Conservation (phyloP, 1,140 invertebrate species). For the Drosophila simulans region DNA sequence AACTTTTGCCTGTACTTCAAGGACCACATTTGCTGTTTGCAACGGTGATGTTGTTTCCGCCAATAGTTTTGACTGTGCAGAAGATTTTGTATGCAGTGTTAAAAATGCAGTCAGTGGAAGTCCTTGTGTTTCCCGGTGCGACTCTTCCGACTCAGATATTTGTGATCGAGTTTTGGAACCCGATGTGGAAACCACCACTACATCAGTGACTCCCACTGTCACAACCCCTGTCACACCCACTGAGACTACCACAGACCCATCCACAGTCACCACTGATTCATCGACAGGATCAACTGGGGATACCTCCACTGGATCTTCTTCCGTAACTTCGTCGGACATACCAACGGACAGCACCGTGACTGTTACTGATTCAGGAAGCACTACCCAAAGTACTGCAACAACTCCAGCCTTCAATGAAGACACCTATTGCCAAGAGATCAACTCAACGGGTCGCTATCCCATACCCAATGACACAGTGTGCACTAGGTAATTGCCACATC, state of each 20-base stretch:
- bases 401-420: conserved; percentile 9
- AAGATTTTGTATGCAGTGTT: conserved; percentile 31
- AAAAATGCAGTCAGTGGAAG: neutral
- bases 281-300: neutral
- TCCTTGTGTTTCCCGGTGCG: conserved; percentile 50
- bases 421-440: conserved; percentile 16
- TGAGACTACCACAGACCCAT: neutral
- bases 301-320: neutral
- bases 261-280: neutral
- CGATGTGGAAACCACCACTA: neutral
- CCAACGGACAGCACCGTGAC: neutral
- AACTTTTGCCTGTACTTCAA: conserved; percentile 61
- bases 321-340: neutral
- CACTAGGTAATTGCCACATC: conserved; percentile 37
- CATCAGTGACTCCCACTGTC: neutral
- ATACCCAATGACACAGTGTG: conserved; percentile 66
- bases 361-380: neutral
- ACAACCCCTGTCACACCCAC: no score
- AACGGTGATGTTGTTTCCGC: neutral
- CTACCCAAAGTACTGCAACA: neutral
- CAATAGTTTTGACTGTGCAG: conserved; percentile 13
- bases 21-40: conserved; percentile 50
- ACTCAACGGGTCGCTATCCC: conserved; percentile 49
- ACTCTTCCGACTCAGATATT: neutral
- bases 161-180: conserved; percentile 50